Evolutionary conservation across 1,140 invertebrate species (phyloP), one percentile per base, ranked within the genome.

Genomic region (Pygmarrhopalites habei): DNA sequence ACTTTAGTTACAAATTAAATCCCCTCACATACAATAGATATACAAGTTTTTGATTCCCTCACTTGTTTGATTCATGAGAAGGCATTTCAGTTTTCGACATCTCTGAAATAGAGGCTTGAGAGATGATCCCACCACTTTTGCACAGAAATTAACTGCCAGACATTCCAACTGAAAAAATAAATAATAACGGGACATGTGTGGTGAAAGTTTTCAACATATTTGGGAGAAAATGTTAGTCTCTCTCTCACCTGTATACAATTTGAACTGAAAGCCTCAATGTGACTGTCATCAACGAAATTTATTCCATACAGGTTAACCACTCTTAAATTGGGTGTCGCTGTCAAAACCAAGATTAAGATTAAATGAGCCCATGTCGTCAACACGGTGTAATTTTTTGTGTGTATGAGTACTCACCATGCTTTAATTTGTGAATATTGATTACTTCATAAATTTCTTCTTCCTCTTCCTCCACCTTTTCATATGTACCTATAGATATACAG

Each of bases 361-460:
- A n/a, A n/a, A n/a, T 15, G 90, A 91, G n/a, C n/a, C n/a, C n/a
- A n/a, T n/a, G n/a, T n/a, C n/a, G n/a, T n/a, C n/a, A n/a, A n/a
- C n/a, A n/a, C n/a, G n/a, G n/a, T n/a, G n/a, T n/a, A n/a, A n/a
- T n/a, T n/a, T n/a, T n/a, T n/a, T n/a, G n/a, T n/a, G n/a, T n/a
- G n/a, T n/a, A n/a, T n/a, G n/a, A n/a, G n/a, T n/a, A n/a, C n/a
- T n/a, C n/a, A n/a, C n/a, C n/a, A 56, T 56, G 53, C 75, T 99
- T 99, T 2, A 99, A 79, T 73, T 97, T 98, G 76, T 98, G 94
- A 21, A 99, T 93, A 75, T 99, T 99, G 68, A 99, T 95, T 0
- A 99, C 96, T 79, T 99, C 96, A 76, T 99, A 99, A 71, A 98
- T 95, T 80, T 99, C 95, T 75, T 99, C 97, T 74, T 99, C 96